phyloP scores from a whole-genome alignment of 2,797 vertebrate species.

The Dipus sagitta region DNA sequence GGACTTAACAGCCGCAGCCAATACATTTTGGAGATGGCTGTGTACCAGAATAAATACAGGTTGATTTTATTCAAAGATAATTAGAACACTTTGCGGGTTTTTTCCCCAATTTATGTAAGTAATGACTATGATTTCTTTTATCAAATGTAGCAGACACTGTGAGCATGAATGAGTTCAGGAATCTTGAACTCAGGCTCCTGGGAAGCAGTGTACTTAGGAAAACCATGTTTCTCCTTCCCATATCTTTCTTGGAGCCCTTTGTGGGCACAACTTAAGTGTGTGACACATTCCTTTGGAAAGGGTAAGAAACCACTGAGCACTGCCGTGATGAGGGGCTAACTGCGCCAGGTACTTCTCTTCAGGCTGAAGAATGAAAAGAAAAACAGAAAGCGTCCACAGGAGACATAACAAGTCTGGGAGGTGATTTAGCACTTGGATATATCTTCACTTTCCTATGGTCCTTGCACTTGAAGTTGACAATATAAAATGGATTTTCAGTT shows the following conservation, averaged over 20 bases:
- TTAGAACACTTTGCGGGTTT: not conserved
- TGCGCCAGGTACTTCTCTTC: not conserved
- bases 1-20: slow-evolving; percentile 67
- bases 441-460: not conserved
- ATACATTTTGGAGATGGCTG: slow-evolving; percentile 68
- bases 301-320: not conserved
- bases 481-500: not conserved
- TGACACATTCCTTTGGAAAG: slow-evolving; percentile 24
- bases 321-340: not conserved
- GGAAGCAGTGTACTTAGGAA: not conserved
- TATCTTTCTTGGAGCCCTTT: not conserved
- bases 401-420: not conserved
- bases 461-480: not conserved
- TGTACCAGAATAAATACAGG: slow-evolving; percentile 61
- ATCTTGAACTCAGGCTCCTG: not conserved
- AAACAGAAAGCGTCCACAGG: not conserved
- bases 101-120: not conserved
- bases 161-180: not conserved
- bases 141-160: slow-evolving; percentile 27
- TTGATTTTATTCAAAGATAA: slow-evolving; percentile 68
- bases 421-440: not conserved
- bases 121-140: slow-evolving; percentile 64
- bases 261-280: not conserved
- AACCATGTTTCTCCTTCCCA: not conserved
- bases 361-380: not conserved